Evolutionary conservation across 64 coral and sea anemone species (phyloP), one percentile per base, ranked within the genome.

Genomic region (Pachyseris speciosa): DNA sequence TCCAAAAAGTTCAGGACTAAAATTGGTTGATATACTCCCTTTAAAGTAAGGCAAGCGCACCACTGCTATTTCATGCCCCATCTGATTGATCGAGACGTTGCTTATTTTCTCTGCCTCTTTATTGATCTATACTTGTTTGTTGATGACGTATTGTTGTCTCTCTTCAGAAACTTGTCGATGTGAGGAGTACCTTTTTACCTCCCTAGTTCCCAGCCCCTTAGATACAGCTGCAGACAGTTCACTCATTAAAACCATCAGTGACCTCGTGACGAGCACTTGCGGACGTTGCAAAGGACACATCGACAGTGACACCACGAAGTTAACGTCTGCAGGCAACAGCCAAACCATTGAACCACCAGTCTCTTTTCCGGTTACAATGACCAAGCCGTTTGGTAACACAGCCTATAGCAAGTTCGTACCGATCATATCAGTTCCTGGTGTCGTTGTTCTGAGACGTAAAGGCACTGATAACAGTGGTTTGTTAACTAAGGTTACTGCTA

Each of bases 331-430:
- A 19, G 34, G 3, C 1, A 37, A 34, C 53, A 60, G 40, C 77
- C 33, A 37, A 10, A 25, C 52, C 33, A 0, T 3, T 6, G 34
- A 61, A 25, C 2, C 33, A 31, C 20, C 30, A 20, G 15, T 81
- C 8, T 59, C 77, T 20, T 81, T 81, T 60, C 77, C 77, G 10
- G 77, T 81, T 6, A 61, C 34, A 7, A 40, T 39, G 52, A 61
- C 77, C 17, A 53, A 40, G 33, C 6, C 77, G 12, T 60, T 26
- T 9, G 77, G 77, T n/a, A 32, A 81, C 77, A 81, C 77, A 5
- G 77, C 30, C 5, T 81, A 81, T 55, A 61, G 51, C 34, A 81
- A 81, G 22, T 81, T 81, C n/a, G 34, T 81, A 36, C 77, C 77
- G 3, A 52, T 60, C 2, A 61, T 81, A 41, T 20, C 32, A 8